Base-by-base conservation (phyloP, 2,113 vertebrate species). In the Entomyzon cyanotis region DNA sequence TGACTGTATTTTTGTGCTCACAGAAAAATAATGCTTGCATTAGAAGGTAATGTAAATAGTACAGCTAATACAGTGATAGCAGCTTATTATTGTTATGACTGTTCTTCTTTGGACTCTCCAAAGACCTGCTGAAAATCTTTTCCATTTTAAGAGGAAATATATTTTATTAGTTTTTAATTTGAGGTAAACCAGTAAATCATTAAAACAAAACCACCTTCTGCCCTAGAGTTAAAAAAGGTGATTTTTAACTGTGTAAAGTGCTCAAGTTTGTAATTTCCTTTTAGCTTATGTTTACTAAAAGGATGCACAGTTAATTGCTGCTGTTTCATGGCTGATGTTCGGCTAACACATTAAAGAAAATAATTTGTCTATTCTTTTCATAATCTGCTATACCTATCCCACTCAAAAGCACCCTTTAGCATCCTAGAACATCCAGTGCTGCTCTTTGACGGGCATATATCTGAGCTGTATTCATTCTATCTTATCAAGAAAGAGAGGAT, bases 101-200 rank as follows among this genome's bases (percentile, higher is more conserved):
- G 1, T 82, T 78, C 44, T 70, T 90, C 50, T 75, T 70, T 84
- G 70, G 46, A 28, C 25, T 92, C 53, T 88, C 19, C 46, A 86
- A 64, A 88, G 59, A 59, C 52, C 67, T 73, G 12, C 71, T 90
- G 83, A 76, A 92, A 63, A 90, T 46, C 49, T 89, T 67, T 88
- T 89, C 41, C 42, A 68, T 89, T 95, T 58, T 71, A 70, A 84
- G 56, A 87, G 73, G 73, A 94, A 92, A 77, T 75, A 68, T 22
- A 53, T 70, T 94, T 92, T 92, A 94, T 78, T 92, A 75, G 59
- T 86, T 95, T 77, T 52, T 77, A 93, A 78, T 62, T 84, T 96
- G 79, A 93, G 82, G 80, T 95, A 80, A 84, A 96, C 95, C 78
- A 91, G 58, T 91, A 93, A 93, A 95, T 76, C 60, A 37, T 87